phyloP scores from a whole-genome alignment of 2,888 invertebrate species.

The Eupithecia abbreviata region DNA sequence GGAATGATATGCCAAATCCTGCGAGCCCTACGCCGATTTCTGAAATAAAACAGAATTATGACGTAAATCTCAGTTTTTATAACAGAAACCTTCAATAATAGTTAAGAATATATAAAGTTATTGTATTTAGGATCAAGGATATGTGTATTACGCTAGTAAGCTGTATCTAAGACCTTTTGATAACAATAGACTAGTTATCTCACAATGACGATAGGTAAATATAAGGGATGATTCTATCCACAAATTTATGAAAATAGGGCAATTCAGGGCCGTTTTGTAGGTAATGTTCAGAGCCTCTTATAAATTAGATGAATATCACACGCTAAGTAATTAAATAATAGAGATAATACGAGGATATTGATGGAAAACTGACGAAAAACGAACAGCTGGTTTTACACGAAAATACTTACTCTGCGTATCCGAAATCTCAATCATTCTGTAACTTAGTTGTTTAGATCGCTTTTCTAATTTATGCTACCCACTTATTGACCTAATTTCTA shows the following conservation, averaged over 20 bases:
- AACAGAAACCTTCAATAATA: not conserved
- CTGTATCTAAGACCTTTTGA: not conserved
- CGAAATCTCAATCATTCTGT: slow-evolving; percentile 91
- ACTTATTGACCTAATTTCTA: slow-evolving; percentile 49
- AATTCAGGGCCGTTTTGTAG: not conserved
- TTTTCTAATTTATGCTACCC: slow-evolving; percentile 34
- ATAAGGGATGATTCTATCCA: not conserved
- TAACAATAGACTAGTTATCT: not conserved
- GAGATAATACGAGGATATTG: slow-evolving; percentile 5
- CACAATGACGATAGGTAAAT: not conserved
- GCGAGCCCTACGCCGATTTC: slow-evolving; percentile 99
- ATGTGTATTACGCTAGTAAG: not conserved
- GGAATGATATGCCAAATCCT: slow-evolving; percentile 97
- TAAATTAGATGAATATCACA: not conserved
- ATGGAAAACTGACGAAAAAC: not conserved
- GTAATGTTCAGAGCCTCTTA: not conserved
- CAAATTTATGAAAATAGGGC: not conserved
- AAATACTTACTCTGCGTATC: slow-evolving; percentile 91
- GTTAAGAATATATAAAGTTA: not conserved
- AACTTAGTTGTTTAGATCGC: slow-evolving; percentile 38
- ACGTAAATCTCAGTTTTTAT: not conserved
- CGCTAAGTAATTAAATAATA: slow-evolving; percentile 22
- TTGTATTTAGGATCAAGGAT: not conserved
- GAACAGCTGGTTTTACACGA: not conserved
- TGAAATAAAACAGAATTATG: slow-evolving; percentile 75